These are phyloP conservation scores for Tolypeutes matacus DNA, from an alignment of 2,797 vertebrate genomes.

Conservation along the genomic window DNA sequence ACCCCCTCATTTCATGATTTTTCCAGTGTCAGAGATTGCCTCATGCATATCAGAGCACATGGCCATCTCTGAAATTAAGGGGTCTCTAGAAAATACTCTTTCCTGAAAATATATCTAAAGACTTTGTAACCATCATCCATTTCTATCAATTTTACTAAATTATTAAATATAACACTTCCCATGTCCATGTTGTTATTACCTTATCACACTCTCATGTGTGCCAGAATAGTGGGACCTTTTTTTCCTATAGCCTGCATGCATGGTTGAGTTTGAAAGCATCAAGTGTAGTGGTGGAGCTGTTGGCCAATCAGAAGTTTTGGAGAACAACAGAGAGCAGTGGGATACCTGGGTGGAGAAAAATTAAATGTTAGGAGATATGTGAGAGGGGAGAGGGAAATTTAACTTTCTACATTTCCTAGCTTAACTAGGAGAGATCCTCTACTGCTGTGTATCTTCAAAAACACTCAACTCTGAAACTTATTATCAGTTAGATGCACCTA, in stretches of 20 bases:
- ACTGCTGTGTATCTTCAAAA: background rate
- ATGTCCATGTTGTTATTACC: background rate
- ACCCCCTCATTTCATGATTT: conserved; percentile 3
- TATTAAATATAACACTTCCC: background rate
- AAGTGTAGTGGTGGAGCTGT: background rate
- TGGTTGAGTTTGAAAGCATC: background rate
- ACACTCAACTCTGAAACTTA: background rate
- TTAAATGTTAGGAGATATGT: background rate
- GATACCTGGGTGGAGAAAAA: background rate
- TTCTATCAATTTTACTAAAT: background rate
- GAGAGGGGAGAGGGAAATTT: background rate
- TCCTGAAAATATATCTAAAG: conserved; percentile 20
- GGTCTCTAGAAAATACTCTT: conserved; percentile 32
- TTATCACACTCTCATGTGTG: background rate
- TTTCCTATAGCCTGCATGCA: background rate
- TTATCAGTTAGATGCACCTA: background rate
- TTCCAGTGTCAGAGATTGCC: background rate
- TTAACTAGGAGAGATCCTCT: background rate
- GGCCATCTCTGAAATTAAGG: background rate
- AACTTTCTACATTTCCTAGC: background rate
- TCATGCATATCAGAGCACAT: background rate
- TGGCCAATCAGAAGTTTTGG: background rate
- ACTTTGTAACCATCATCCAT: background rate
- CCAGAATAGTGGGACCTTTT: background rate
- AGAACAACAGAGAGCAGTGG: background rate